Conservation (phyloP, 2,113 vertebrate genomes). For the Sula dactylatra region DNA sequence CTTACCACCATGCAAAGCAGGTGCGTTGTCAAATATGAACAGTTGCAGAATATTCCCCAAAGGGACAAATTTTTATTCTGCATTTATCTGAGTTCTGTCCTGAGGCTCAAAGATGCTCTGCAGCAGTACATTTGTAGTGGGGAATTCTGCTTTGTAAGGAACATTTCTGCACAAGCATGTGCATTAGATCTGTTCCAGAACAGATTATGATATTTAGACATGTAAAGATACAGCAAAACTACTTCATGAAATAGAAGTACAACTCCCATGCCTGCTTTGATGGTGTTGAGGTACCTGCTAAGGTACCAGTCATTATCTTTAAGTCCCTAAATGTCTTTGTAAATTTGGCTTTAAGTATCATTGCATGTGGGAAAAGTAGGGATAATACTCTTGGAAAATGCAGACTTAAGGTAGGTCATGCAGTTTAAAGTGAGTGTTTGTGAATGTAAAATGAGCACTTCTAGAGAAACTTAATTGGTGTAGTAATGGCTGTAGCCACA, state of each 20-base stretch:
- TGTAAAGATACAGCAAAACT: not conserved
- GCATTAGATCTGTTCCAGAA: not conserved
- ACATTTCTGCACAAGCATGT: not conserved
- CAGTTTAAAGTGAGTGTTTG: not conserved
- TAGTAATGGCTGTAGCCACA: not conserved
- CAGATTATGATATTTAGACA: not conserved
- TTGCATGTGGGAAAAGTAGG: not conserved
- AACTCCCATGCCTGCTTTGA: not conserved
- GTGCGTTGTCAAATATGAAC: not conserved
- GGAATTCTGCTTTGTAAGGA: not conserved
- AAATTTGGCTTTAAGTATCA: not conserved
- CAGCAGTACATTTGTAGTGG: not conserved
- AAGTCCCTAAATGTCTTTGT: not conserved
- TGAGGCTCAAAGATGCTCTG: not conserved
- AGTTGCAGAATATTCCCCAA: not conserved
- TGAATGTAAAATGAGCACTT: not conserved
- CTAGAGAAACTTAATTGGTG: not conserved
- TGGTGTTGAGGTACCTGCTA: not conserved
- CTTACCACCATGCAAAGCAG: rapidly evolving
- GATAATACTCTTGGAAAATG: not conserved
- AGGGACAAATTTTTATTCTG: not conserved
- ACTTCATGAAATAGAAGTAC: not conserved
- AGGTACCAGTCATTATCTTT: not conserved
- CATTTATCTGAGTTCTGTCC: not conserved
- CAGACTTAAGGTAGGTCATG: not conserved